Conservation (phyloP, 64 coral and sea anemone species). For the Actinia tenebrosa region DNA sequence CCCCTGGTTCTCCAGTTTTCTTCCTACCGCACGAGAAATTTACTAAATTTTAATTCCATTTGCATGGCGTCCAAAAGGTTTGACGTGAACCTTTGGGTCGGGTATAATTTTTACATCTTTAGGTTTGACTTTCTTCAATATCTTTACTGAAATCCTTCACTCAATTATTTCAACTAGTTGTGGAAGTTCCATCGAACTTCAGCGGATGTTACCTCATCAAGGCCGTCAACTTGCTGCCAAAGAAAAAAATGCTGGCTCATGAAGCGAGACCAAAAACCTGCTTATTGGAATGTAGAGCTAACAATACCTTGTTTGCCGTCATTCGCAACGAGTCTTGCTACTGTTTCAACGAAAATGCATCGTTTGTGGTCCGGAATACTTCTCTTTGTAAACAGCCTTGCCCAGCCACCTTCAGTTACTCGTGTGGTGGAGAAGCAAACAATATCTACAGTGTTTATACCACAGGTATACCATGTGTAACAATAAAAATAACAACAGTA, state of each 20-base stretch:
- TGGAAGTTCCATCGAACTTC: not conserved
- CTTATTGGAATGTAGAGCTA: not conserved
- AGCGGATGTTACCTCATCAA: not conserved
- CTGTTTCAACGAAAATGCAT: not conserved
- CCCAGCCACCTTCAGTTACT: not conserved
- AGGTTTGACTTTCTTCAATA: not conserved
- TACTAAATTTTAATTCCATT: too few relatives aligned
- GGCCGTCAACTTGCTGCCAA: too few relatives aligned
- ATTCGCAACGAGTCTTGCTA: constrained; percentile 3
- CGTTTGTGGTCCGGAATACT: not conserved
- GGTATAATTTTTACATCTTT: too few relatives aligned
- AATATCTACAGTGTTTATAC: constrained; percentile 20
- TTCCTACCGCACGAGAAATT: too few relatives aligned
- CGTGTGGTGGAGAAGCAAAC: constrained; percentile 11
- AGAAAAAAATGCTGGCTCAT: not conserved
- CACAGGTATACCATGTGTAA: constrained; percentile 24
- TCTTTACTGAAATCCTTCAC: not conserved
- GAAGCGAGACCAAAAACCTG: not conserved
- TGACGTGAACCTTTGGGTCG: too few relatives aligned
- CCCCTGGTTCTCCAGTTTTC: too few relatives aligned
- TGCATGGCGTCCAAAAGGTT: too few relatives aligned
- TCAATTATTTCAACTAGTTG: not conserved
- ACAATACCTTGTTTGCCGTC: not conserved
- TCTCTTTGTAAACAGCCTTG: not conserved
- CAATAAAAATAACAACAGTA: too few relatives aligned